A percentile compares a stretch with the other conserved stretches of the same genome.
These are phyloP conservation scores for Lamprotornis superbus DNA, from an alignment of 2,113 vertebrate genomes.

Conservation along the genomic window DNA sequence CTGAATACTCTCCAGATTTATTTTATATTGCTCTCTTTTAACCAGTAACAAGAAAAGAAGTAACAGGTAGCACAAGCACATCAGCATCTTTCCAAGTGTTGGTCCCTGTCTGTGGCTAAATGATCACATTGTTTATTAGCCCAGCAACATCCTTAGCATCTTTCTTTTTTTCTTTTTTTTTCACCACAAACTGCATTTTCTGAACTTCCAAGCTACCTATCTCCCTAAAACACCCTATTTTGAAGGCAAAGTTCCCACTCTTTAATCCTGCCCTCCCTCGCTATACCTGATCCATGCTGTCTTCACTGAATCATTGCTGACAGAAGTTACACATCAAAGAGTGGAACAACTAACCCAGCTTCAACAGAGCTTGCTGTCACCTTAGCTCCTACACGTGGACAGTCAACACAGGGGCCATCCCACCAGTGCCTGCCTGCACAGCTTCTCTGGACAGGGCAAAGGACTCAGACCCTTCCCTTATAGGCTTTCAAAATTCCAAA, in stretches of 20 bases:
- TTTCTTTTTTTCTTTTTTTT: not conserved
- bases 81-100: not conserved
- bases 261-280: not conserved
- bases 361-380: not conserved
- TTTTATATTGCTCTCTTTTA: not conserved
- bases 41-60: not conserved
- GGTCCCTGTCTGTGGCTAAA: not conserved
- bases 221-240: not conserved
- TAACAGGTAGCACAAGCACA: not conserved
- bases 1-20: not conserved
- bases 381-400: accelerated
- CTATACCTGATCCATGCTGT: not conserved
- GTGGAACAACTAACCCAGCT: not conserved
- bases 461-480: not conserved
- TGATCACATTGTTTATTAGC: not conserved
- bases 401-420: accelerated
- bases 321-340: not conserved
- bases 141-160: not conserved
- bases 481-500: not conserved
- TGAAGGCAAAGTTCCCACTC: not conserved
- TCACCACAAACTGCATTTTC: not conserved
- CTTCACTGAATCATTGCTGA: not conserved
- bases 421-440: not conserved
- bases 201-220: not conserved
- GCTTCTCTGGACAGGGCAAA: not conserved